These are phyloP conservation scores for Netelia melanura DNA, from an alignment of 2,888 invertebrate species.

Conservation along the genomic window DNA sequence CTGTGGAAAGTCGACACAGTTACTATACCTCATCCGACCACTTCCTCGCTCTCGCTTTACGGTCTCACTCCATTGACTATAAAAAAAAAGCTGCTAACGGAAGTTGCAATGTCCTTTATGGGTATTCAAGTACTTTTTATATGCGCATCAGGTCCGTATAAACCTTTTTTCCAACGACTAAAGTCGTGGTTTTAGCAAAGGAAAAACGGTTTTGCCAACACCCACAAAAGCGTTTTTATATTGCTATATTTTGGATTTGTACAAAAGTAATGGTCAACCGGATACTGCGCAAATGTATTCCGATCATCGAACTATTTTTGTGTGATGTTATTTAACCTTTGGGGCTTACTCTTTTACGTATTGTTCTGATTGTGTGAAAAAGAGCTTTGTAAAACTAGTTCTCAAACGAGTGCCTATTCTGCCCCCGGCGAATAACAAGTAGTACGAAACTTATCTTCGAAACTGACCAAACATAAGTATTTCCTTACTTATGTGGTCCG, in stretches of 20 bases:
- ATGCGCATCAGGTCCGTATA: neutral
- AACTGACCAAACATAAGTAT: neutral
- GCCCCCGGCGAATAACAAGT: neutral
- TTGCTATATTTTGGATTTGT: neutral
- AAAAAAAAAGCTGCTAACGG: neutral
- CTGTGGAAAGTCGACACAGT: conserved; percentile 18
- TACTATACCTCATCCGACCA: neutral
- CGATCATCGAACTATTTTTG: no score
- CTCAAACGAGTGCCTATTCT: neutral
- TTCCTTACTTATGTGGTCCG: neutral
- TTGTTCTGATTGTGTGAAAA: no score
- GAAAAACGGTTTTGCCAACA: neutral
- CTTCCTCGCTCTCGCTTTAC: conserved; percentile 36
- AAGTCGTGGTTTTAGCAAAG: neutral
- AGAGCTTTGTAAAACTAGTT: neutral
- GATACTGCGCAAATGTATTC: no score
- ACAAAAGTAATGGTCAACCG: no score
- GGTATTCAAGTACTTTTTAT: neutral
- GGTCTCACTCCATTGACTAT: conserved; percentile 29
- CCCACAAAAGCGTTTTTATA: neutral
- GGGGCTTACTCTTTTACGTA: no score
- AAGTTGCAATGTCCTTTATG: conserved; percentile 14
- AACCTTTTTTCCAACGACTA: conserved; percentile 1
- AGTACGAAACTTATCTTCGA: neutral
- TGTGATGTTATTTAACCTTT: no score